phyloP scores from a whole-genome alignment of 2,113 vertebrate species.

The Sceloporus tristichus region DNA sequence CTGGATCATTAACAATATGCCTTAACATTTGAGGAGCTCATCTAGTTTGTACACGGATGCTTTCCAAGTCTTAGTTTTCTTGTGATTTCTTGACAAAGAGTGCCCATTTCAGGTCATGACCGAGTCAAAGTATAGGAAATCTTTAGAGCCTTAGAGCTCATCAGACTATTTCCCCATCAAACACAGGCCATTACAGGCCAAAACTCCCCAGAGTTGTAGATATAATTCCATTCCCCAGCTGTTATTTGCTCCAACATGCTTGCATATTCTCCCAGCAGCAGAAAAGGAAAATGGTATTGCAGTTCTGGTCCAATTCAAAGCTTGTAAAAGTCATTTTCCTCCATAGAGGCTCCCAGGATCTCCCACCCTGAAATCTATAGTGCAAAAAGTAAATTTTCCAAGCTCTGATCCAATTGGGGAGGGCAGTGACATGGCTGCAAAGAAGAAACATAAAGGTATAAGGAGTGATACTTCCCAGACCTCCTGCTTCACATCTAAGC shows the following conservation, averaged over 20 bases:
- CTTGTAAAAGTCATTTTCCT: neutral
- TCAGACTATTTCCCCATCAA: too few relatives aligned
- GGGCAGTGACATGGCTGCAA: neutral
- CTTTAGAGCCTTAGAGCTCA: too few relatives aligned
- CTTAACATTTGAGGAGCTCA: too few relatives aligned
- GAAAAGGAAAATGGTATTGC: neutral
- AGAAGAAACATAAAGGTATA: neutral
- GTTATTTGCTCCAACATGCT: neutral
- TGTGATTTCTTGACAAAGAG: too few relatives aligned
- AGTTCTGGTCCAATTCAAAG: neutral
- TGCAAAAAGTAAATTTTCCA: neutral
- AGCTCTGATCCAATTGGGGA: neutral
- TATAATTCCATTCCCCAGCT: neutral
- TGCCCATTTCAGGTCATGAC: too few relatives aligned
- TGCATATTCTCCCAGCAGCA: too few relatives aligned
- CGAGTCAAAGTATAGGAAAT: too few relatives aligned
- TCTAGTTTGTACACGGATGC: too few relatives aligned
- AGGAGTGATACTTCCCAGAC: neutral
- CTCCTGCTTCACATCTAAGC: neutral
- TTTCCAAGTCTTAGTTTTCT: too few relatives aligned
- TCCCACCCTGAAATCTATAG: neutral
- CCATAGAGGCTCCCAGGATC: too few relatives aligned
- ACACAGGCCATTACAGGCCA: too few relatives aligned
- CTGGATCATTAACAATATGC: too few relatives aligned
- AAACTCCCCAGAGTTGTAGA: neutral